These are phyloP conservation scores for Mastigias papua DNA, from an alignment of 30 jellyfish, hydroid and myxozoan species.

Conservation along the genomic window DNA sequence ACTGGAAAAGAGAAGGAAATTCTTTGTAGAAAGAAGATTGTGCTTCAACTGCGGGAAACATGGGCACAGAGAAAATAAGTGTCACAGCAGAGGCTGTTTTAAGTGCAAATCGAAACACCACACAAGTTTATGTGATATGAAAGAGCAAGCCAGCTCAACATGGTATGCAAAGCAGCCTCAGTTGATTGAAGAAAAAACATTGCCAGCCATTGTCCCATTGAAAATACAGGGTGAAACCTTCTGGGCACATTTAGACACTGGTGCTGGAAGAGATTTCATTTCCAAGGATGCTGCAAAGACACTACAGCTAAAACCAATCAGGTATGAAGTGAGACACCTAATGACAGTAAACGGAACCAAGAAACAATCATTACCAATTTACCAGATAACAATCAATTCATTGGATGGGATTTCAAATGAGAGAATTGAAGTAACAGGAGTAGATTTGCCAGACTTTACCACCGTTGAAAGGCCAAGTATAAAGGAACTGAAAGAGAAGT, in stretches of 20 bases:
- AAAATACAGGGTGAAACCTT: background rate
- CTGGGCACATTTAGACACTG: background rate
- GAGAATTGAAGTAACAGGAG: background rate
- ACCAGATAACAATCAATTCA: background rate
- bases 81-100: background rate
- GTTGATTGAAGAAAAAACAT: background rate
- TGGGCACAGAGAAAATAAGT: background rate
- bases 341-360: background rate
- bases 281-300: background rate
- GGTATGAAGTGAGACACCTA: background rate
- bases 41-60: background rate
- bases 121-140: background rate
- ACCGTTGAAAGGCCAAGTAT: background rate
- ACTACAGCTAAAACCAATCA: background rate
- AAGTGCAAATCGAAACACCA: background rate
- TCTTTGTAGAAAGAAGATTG: no score
- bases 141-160: background rate
- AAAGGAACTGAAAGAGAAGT: background rate
- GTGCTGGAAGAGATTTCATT: background rate
- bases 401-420: background rate
- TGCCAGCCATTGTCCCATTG: background rate
- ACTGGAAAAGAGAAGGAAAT: no score
- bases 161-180: no score
- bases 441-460: background rate
- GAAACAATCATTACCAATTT: background rate